Conservation (phyloP, 2,797 vertebrate species). For the Hippoglossus hippoglossus region DNA sequence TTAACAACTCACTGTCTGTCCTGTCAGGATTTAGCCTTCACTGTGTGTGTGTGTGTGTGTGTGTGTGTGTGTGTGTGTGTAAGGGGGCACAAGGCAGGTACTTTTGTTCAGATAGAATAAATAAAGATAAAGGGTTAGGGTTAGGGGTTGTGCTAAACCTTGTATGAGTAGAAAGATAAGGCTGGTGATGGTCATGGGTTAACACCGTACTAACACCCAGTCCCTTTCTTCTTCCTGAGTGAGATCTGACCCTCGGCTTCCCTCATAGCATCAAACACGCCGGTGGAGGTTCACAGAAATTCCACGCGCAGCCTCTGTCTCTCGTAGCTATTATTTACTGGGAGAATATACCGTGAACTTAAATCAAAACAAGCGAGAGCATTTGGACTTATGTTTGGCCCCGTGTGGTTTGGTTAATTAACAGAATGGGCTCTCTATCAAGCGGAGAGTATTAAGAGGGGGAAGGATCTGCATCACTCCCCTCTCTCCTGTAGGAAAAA, state of each 20-base stretch:
- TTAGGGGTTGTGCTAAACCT: neutral
- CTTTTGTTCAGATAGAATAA: too few species aligned
- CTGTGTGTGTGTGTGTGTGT: neutral
- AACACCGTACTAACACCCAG: slow-evolving; percentile 51
- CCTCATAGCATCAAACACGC: slow-evolving; percentile 4
- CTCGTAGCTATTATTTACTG: slow-evolving; percentile 60
- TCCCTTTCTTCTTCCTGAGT: slow-evolving; percentile 69
- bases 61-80: slow-evolving; percentile 4
- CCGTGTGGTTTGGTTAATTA: slow-evolving; percentile 75
- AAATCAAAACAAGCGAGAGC: slow-evolving; percentile 69
- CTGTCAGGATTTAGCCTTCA: slow-evolving; percentile 53
- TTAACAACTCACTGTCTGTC: slow-evolving; percentile 51
- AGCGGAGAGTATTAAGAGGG: slow-evolving; percentile 60
- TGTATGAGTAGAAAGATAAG: slow-evolving; percentile 3
- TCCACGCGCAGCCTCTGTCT: slow-evolving; percentile 33
- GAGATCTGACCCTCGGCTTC: slow-evolving; percentile 18
- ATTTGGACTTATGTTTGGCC: slow-evolving; percentile 73
- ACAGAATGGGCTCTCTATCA: slow-evolving; percentile 65
- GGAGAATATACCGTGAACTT: slow-evolving; percentile 62
- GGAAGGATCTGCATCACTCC: slow-evolving; percentile 56
- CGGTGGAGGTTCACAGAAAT: slow-evolving; percentile 4
- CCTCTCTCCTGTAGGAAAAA: slow-evolving; percentile 33
- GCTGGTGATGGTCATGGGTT: slow-evolving; percentile 22
- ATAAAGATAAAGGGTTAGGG: too few species aligned
- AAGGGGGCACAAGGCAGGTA: neutral